Evolutionary conservation across 1,140 invertebrate genomes (phyloP), one percentile per base, ranked within the genome.

Genomic region (Listronotus bonariensis): DNA sequence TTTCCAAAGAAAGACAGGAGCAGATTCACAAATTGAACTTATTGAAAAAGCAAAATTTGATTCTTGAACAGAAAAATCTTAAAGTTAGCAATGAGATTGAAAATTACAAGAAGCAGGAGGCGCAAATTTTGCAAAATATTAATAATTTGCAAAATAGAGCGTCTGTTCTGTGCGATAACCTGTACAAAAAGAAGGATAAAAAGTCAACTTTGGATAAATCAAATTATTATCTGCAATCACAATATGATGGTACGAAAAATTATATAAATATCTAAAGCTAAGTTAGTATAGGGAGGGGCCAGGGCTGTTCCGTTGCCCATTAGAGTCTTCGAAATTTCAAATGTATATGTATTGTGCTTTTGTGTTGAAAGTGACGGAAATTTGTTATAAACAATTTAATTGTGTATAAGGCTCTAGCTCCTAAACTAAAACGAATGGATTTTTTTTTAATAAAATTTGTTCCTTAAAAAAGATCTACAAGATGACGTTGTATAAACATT

Each of bases 41-140:
- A 15, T 78, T 89, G 9, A 84, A 84, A 42, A 91, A 91, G 79
- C 88, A 92, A 72, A 84, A 89, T 20, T 84, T 88, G 72, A 86
- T 92, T 48, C 85, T 91, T 75, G 87, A 90, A 36, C 87, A 91
- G 68, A 91, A 91, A 63, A 87, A 86, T 52, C 77, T 88, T 56
- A 87, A 88, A 68, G 79, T 90, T 6, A 84, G 88, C 41, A 82
- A 83, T 58, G 84, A 89, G 42, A 74, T 88, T 0, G 85, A 87
- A 18, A 79, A 82, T 18, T 80, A 87, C 3, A 74, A 78, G 11
- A 82, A 79, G 45, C 85, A 86, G 67, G 82, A 85, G 9, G 78
- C 75, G 1, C 82, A 82, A 42, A 80, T 89, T 5, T 77, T 83
- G 3, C 82, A 83, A n/a, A 80, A 78, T 9, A 84, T 91, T 43